Conservation (phyloP, 2,797 vertebrate genomes). For the Luscinia megarhynchos region DNA sequence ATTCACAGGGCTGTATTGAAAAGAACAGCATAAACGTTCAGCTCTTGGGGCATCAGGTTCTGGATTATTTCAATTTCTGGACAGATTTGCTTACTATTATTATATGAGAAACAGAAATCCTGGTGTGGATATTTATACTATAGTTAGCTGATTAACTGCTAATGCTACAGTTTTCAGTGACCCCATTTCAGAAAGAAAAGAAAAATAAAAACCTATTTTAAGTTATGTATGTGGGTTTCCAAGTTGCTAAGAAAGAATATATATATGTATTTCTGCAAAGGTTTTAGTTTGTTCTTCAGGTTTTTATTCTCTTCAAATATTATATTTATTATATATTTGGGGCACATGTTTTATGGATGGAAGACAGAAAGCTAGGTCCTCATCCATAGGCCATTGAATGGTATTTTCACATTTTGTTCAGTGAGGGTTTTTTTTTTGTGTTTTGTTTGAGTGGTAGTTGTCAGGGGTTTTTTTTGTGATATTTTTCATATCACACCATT, state of each 20-base stretch:
- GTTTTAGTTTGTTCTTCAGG: background rate
- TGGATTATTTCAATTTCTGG: background rate
- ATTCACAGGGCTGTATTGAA: background rate
- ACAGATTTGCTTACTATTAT: background rate
- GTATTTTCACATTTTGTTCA: background rate
- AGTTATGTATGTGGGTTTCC: background rate
- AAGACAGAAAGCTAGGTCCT: background rate
- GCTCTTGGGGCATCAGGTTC: background rate
- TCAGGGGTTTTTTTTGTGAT: rapidly evolving
- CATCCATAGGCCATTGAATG: rapidly evolving
- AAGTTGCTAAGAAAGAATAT: background rate
- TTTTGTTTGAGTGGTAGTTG: background rate
- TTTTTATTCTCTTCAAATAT: background rate
- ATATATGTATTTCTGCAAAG: background rate
- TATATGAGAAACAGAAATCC: background rate
- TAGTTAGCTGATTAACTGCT: background rate
- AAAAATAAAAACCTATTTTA: background rate
- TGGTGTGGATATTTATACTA: background rate
- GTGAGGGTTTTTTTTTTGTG: rapidly evolving
- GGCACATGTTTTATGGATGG: no score
- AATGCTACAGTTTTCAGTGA: background rate
- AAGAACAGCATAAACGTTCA: background rate
- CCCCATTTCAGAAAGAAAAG: background rate
- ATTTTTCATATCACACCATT: background rate
- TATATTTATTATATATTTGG: background rate